phyloP scores from a whole-genome alignment of 2,113 vertebrate species.

The Pluvianellus socialis region DNA sequence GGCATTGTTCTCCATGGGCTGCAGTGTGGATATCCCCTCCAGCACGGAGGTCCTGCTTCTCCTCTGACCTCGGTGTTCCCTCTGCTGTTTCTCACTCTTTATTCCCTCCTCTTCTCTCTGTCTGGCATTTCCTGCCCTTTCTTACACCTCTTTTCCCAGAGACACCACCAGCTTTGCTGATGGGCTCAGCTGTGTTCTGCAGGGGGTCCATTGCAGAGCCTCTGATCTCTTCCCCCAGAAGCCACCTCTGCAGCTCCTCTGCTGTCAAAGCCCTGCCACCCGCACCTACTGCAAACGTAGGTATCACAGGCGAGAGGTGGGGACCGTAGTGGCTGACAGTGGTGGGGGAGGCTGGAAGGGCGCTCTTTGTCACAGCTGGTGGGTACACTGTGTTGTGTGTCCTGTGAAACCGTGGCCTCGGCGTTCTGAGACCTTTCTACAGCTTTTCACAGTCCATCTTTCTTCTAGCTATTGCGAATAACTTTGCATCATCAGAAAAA shows the following conservation, averaged over 20 bases:
- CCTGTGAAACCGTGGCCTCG: not conserved
- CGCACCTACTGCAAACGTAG: accelerated
- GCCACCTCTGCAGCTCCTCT: not conserved
- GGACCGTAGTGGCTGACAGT: accelerated
- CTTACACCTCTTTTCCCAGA: accelerated
- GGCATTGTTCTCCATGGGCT: not conserved
- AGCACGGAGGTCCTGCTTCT: not conserved
- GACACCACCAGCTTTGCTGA: not conserved
- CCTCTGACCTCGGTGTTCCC: not conserved
- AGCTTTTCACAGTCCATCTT: not conserved
- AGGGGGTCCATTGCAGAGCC: not conserved
- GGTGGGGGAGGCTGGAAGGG: not conserved
- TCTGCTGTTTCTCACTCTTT: not conserved
- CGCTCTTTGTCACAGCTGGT: not conserved
- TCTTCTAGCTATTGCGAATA: not conserved
- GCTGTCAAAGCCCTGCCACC: not conserved
- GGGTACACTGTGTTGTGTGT: accelerated
- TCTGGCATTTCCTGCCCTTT: not conserved
- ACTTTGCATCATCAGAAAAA: not conserved
- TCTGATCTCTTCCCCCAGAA: not conserved
- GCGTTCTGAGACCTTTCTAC: not conserved
- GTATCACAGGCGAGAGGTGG: not conserved
- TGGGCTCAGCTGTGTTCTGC: not conserved
- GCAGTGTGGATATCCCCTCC: accelerated
- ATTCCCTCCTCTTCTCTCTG: not conserved